Percentiles rank a stretch among this genome's conserved stretches.
phyloP scores from a whole-genome alignment of 2,797 vertebrate genomes.

The Esox masquinongy region DNA sequence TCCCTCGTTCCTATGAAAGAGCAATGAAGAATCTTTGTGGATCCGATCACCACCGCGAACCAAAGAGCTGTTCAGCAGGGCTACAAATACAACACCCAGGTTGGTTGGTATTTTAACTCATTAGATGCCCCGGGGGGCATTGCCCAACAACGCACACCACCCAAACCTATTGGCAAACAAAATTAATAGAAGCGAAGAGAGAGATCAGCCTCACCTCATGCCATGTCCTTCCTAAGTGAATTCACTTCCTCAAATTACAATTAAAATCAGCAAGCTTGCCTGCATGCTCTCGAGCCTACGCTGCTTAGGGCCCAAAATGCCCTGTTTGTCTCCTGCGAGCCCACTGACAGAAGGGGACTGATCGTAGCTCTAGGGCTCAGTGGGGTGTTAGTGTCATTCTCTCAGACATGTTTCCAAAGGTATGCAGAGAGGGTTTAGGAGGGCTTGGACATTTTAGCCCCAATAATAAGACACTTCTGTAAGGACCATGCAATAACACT shows the following conservation, averaged over 20 bases:
- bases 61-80: background rate
- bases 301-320: constrained; percentile 51
- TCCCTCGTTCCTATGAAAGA: too few species aligned
- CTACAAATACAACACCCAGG: background rate
- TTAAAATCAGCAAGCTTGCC: constrained; percentile 69
- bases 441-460: background rate
- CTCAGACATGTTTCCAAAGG: background rate
- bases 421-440: background rate
- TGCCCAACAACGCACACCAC: constrained; percentile 18
- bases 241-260: constrained; percentile 67
- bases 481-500: background rate
- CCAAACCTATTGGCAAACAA: constrained; percentile 1
- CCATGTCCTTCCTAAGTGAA: constrained; percentile 45
- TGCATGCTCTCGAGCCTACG: constrained; percentile 56
- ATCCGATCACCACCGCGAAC: background rate
- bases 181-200: constrained; percentile 10
- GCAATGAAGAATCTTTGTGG: background rate
- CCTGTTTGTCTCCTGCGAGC: constrained; percentile 67
- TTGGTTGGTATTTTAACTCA: too few species aligned
- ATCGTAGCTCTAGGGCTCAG: constrained; percentile 1
- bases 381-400: background rate
- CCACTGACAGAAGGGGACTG: constrained; percentile 40
- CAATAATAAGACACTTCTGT: background rate
- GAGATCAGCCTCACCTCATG: constrained; percentile 19
- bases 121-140: constrained; percentile 35